Conservation (phyloP, 2,113 vertebrate genomes). For the Bombycilla garrulus region DNA sequence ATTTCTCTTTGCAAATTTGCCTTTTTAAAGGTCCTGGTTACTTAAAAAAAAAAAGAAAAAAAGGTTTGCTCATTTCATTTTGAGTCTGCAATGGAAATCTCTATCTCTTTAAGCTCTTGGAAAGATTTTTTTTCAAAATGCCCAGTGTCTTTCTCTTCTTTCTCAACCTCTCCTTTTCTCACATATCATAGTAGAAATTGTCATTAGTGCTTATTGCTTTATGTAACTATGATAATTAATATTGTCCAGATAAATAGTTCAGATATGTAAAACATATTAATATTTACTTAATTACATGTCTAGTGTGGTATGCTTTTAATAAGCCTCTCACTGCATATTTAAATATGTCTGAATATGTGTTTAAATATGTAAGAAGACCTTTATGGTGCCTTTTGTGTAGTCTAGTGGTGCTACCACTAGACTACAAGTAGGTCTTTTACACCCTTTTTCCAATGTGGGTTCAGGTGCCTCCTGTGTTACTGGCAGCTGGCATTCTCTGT, state of each 20-base stretch:
- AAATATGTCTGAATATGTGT: background rate
- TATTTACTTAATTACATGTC: background rate
- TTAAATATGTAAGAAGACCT: background rate
- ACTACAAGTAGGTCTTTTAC: background rate
- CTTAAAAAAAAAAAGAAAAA: background rate
- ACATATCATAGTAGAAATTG: background rate
- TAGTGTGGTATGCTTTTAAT: background rate
- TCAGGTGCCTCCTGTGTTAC: background rate
- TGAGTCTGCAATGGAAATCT: background rate
- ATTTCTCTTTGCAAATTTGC: constrained; percentile 52
- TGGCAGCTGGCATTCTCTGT: background rate
- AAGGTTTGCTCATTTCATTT: background rate
- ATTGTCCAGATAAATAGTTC: background rate
- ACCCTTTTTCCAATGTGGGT: background rate
- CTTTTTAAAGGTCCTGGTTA: constrained; percentile 37
- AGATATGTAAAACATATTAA: background rate
- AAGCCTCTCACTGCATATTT: background rate
- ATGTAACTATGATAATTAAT: background rate
- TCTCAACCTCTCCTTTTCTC: background rate
- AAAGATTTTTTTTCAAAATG: constrained; percentile 1
- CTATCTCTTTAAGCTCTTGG: background rate
- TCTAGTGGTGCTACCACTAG: background rate
- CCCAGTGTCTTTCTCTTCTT: background rate
- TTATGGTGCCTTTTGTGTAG: background rate
- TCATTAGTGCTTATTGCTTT: constrained; percentile 1